These are phyloP conservation scores for Anas georgica DNA, from an alignment of 2,797 vertebrate genomes.

Conservation along the genomic window DNA sequence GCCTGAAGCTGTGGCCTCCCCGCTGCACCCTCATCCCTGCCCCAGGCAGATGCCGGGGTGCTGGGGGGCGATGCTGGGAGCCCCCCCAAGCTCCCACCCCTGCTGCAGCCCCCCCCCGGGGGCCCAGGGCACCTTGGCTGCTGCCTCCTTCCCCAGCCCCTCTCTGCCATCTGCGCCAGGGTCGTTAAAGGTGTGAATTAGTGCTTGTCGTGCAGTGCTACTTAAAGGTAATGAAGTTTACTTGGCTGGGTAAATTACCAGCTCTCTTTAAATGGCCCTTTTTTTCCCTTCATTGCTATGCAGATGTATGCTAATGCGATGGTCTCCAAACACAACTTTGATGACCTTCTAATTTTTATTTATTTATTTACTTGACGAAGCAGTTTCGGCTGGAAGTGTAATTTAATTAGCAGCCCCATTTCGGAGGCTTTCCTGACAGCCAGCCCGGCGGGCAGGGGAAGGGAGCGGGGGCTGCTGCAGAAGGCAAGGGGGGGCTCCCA, in stretches of 20 bases:
- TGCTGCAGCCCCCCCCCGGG: background rate
- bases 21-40: fast-evolving
- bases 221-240: conserved; percentile 68
- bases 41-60: background rate
- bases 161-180: conserved; percentile 22
- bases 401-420: conserved; percentile 48
- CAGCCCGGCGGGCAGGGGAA: background rate
- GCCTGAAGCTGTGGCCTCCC: background rate
- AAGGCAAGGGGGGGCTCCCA: background rate
- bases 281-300: conserved; percentile 65
- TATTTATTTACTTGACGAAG: conserved; percentile 72
- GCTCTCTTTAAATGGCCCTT: conserved; percentile 53
- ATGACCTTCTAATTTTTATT: conserved; percentile 76
- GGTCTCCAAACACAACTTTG: conserved; percentile 60
- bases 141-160: background rate
- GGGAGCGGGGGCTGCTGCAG: background rate
- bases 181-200: conserved; percentile 62
- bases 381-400: conserved; percentile 33
- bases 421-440: background rate
- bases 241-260: conserved; percentile 63
- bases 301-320: conserved; percentile 74
- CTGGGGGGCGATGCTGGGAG: background rate
- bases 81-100: background rate
- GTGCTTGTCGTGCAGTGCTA: conserved; percentile 23
- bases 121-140: conserved; percentile 25